A percentile compares a stretch with the other conserved stretches of the same genome.
Conservation (phyloP, 2,888 invertebrate species). For the Trissolcus japonicus region DNA sequence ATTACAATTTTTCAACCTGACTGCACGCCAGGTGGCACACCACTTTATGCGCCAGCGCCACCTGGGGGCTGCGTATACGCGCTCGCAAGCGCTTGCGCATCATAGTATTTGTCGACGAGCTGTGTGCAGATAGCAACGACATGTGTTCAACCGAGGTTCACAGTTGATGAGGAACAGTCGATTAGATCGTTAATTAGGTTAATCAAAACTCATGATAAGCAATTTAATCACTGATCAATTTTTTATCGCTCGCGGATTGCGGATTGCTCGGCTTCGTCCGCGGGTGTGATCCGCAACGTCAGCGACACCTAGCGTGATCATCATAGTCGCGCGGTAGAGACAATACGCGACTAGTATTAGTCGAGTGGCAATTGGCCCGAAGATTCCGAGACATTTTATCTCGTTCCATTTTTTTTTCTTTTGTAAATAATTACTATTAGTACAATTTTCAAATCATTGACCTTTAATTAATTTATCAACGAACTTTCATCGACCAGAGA, state of each 20-base stretch:
- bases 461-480: no score
- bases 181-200: conserved; percentile 38
- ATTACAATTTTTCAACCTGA: conserved; percentile 2
- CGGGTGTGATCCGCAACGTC: conserved; percentile 4
- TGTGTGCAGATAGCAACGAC: conserved; percentile 17
- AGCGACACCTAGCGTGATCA: conserved; percentile 28
- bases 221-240: conserved; percentile 10
- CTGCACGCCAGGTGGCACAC: conserved; percentile 3
- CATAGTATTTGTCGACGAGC: conserved; percentile 29
- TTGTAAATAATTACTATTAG: conserved; percentile 7
- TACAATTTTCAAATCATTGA: no score
- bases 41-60: background rate
- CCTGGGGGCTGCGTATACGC: background rate
- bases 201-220: conserved; percentile 18
- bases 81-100: background rate
- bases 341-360: conserved; percentile 64
- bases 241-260: background rate
- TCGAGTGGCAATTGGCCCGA: conserved; percentile 36
- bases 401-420: background rate
- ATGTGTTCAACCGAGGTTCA: conserved; percentile 17
- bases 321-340: conserved; percentile 52
- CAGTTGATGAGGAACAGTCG: conserved; percentile 8
- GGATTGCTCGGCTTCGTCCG: background rate
- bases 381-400: conserved; percentile 39
- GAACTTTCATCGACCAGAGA: no score